These are phyloP conservation scores for Acipenser oxyrinchus DNA, from an alignment of 2,797 vertebrate genomes.

Conservation along the genomic window DNA sequence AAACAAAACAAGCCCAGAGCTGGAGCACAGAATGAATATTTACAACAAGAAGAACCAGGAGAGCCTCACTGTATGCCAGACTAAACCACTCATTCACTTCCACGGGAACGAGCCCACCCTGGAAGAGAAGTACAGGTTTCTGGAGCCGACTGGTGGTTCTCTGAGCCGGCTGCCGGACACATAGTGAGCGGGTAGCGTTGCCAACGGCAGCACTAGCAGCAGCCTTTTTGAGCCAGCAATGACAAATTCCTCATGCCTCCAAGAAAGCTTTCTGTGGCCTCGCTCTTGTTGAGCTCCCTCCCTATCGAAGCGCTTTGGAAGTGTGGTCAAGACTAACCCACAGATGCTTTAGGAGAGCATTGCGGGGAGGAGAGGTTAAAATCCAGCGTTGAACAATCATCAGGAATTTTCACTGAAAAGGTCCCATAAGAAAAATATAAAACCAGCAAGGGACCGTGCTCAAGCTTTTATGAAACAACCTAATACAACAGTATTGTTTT, in stretches of 20 bases:
- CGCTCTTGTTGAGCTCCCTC: conserved; percentile 19
- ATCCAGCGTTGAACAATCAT: conserved; percentile 51
- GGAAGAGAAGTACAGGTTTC: conserved; percentile 73
- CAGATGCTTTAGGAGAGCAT: background rate
- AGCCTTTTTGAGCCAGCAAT: conserved; percentile 27
- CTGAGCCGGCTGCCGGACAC: conserved; percentile 69
- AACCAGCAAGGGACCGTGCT: conserved; percentile 51
- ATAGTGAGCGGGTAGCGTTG: conserved; percentile 36
- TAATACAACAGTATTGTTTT: conserved; percentile 28
- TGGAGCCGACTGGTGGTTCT: conserved; percentile 65
- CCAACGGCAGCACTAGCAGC: conserved; percentile 24
- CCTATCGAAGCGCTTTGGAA: conserved; percentile 30
- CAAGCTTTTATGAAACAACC: conserved; percentile 35
- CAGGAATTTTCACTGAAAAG: conserved; percentile 55
- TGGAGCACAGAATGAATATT: conserved; percentile 71
- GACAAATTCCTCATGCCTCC: conserved; percentile 29
- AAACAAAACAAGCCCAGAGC: conserved; percentile 64
- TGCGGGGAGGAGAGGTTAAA: conserved; percentile 22
- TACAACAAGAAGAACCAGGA: conserved; percentile 85
- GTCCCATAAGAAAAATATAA: conserved; percentile 38
- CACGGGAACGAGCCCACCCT: conserved; percentile 60
- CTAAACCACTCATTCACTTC: conserved; percentile 72
- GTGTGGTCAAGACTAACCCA: conserved; percentile 25
- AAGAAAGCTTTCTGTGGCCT: conserved; percentile 20
- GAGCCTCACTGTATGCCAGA: conserved; percentile 61